Conservation (phyloP, 2,797 vertebrate genomes). For the Acanthurus tractus region DNA sequence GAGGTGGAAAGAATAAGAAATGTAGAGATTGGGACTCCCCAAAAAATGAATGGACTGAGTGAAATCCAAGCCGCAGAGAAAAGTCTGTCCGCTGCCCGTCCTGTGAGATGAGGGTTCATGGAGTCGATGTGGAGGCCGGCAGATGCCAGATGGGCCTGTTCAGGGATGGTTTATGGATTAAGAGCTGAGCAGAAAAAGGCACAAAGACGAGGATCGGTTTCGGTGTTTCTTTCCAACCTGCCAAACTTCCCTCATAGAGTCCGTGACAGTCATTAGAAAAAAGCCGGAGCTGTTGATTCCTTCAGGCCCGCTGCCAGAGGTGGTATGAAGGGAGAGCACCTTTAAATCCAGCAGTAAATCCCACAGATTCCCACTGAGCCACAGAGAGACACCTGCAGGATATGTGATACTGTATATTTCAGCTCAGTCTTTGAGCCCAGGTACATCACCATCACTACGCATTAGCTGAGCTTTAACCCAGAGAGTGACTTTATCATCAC, state of each 20-base stretch:
- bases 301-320: constrained; percentile 73
- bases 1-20: constrained; percentile 21
- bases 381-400: constrained; percentile 78
- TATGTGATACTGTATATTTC: constrained; percentile 76
- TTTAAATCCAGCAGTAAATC: constrained; percentile 78
- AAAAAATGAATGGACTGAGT: constrained; percentile 42
- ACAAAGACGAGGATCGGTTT: constrained; percentile 76
- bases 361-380: constrained; percentile 64
- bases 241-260: constrained; percentile 72
- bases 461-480: constrained; percentile 44
- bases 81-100: constrained; percentile 29
- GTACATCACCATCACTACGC: constrained; percentile 53
- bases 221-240: constrained; percentile 79
- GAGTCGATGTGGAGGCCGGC: constrained; percentile 47
- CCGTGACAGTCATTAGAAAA: constrained; percentile 68
- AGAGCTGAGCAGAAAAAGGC: constrained; percentile 64
- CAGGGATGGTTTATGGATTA: constrained; percentile 81
- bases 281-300: constrained; percentile 70
- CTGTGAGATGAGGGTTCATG: constrained; percentile 6
- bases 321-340: constrained; percentile 68
- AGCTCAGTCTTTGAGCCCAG: constrained; percentile 60
- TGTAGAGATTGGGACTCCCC: constrained; percentile 1
- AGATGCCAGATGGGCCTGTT: constrained; percentile 70
- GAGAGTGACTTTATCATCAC: constrained; percentile 33
- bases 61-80: constrained; percentile 58